phyloP scores from a whole-genome alignment of 2,797 vertebrate genomes.

The Eupleurogrammus muticus region DNA sequence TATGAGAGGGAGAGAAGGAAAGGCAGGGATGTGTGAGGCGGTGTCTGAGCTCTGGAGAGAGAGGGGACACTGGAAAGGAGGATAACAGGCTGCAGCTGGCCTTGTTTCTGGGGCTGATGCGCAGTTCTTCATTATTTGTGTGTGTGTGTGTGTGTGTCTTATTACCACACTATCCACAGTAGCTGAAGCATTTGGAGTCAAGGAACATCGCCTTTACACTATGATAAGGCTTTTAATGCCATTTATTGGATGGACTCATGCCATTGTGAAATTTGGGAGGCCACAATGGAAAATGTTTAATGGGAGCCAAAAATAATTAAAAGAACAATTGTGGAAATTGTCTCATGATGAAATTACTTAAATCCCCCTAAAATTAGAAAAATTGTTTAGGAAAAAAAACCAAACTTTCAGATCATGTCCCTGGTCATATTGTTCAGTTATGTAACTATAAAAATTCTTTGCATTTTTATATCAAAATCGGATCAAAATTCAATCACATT shows the following conservation, averaged over 20 bases:
- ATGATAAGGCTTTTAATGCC: not conserved
- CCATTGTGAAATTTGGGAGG: not conserved
- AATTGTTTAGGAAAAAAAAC: too few species aligned
- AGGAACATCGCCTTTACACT: not conserved
- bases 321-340: not conserved
- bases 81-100: slow-evolving; percentile 33
- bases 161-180: slow-evolving; percentile 10
- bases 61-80: slow-evolving; percentile 9
- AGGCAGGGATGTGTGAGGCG: slow-evolving; percentile 42
- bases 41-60: slow-evolving; percentile 48
- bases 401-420: too few species aligned
- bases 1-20: slow-evolving; percentile 24
- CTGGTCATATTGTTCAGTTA: too few species aligned
- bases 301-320: not conserved
- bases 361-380: too few species aligned
- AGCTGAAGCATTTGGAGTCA: slow-evolving; percentile 12
- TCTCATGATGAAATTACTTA: not conserved
- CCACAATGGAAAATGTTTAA: not conserved
- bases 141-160: slow-evolving; percentile 20
- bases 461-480: too few species aligned
- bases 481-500: too few species aligned
- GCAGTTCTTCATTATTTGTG: slow-evolving; percentile 21
- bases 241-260: not conserved
- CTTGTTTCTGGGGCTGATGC: slow-evolving; percentile 29
- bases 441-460: too few species aligned